phyloP scores from a whole-genome alignment of 1,140 invertebrate species.

The Asbolus verrucosus region DNA sequence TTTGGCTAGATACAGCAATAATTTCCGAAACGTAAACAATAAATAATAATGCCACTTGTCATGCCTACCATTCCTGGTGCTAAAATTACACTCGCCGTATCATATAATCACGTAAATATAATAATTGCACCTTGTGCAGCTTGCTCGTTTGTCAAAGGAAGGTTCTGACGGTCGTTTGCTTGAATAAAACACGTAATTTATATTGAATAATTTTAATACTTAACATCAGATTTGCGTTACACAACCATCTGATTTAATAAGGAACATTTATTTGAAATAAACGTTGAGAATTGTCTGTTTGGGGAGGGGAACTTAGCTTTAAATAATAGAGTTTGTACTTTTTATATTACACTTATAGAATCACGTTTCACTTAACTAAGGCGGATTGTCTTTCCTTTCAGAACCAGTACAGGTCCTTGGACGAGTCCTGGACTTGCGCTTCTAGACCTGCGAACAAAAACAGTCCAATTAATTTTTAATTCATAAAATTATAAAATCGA shows the following conservation, averaged over 20 bases:
- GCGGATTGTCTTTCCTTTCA: slow-evolving; percentile 57
- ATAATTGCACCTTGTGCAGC: slow-evolving; percentile 21
- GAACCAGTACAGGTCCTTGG: slow-evolving; percentile 72
- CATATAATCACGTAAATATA: slow-evolving; percentile 1
- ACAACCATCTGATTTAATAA: slow-evolving; percentile 58
- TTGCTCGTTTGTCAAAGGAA: background rate
- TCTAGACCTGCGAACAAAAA: slow-evolving; percentile 67
- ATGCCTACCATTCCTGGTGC: slow-evolving; percentile 17
- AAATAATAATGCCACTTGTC: slow-evolving; percentile 33
- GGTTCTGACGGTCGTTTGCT: background rate
- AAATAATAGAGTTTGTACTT: slow-evolving; percentile 61
- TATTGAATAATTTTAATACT: slow-evolving; percentile 57
- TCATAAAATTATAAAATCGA: no score
- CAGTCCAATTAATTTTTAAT: no score
- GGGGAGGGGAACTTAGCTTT: slow-evolving; percentile 49
- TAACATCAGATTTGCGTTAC: slow-evolving; percentile 56
- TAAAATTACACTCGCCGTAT: slow-evolving; percentile 19
- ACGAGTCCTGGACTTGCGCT: slow-evolving; percentile 71
- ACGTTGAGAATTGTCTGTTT: slow-evolving; percentile 52
- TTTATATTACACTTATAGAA: slow-evolving; percentile 62
- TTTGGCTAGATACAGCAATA: slow-evolving; percentile 10
- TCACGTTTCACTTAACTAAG: slow-evolving; percentile 57
- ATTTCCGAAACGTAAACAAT: slow-evolving; percentile 24
- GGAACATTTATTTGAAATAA: slow-evolving; percentile 62
- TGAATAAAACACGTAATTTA: slow-evolving; percentile 25